Base-by-base conservation (phyloP, 2,888 invertebrate species). In the Toxonevra muliebris region DNA sequence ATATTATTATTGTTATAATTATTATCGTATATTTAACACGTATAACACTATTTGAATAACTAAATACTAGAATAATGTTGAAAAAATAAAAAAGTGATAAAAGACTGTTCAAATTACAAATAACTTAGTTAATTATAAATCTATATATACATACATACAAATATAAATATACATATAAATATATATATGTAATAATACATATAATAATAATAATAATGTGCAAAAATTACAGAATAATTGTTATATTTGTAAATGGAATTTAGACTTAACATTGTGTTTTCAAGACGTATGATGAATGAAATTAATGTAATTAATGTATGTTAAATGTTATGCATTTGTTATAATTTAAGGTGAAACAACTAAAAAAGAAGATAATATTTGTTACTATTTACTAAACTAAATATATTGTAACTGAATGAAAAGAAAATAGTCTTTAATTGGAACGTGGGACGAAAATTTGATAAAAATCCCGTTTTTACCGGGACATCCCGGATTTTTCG, bases 71-170 rank as follows among this genome's bases (percentile, higher is more conserved):
- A 61, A 62, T 42, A 65, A 61, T 50, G 17, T 13, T 17, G 42
- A 66, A 65, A 69, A 30, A 45, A 61, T 55, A 43, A 78, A 80
- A 81, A 78, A 73, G 77, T 80, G 76, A 79, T 77, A 78, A 77
- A 81, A 81, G 81, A 81, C 81, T 81, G 81, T 80, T 81, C 66
- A 71, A 69, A 65, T 65, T 64, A 61, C 48, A 54, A 62, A 60
- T 48, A 71, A 63, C 58, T 58, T 68, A 69, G 67, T 63, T 70
- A 67, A 69, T 61, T 58, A 72, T 42, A 15, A 64, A 17, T 58
- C 40, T 66, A 48, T 60, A 64, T 64, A 8, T 60, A 55, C 12
- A 65, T 52, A 43, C 60, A 55, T 55, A 43, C 12, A 19, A 17
- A 55, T 20, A 67, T n/a, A 43, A 58, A 63, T 53, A 68, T 62